Evolutionary conservation across 2,113 vertebrate genomes (phyloP).

Genomic region (Peucedramus taeniatus): DNA sequence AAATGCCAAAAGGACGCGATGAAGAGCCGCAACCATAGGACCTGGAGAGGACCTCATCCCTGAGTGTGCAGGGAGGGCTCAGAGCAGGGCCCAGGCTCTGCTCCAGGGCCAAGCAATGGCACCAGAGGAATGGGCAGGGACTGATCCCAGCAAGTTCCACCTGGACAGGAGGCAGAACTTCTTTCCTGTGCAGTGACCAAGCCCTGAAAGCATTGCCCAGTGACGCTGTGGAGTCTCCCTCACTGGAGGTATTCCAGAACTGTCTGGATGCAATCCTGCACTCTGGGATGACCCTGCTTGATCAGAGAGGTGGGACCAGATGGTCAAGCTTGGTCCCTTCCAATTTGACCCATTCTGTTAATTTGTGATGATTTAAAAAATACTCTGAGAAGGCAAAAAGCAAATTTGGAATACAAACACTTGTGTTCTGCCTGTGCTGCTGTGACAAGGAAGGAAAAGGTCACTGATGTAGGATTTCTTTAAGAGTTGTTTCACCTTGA

Average conservation of each 20-base stretch:
- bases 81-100: neutral
- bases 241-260: neutral
- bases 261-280: neutral
- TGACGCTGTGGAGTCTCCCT: neutral
- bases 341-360: neutral
- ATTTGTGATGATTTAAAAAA: neutral
- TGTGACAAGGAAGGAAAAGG: neutral
- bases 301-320: neutral
- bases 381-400: neutral
- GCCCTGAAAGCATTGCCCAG: neutral
- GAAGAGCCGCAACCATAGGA: rapidly evolving
- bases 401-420: neutral
- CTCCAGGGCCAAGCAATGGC: neutral
- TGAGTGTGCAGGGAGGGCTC: neutral
- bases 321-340: neutral
- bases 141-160: neutral
- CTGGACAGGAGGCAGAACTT: neutral
- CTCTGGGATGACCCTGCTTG: neutral
- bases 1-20: neutral
- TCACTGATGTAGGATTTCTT: neutral
- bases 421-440: neutral
- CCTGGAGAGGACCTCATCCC: no score
- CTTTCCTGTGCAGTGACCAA: rapidly evolving
- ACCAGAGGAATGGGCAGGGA: rapidly evolving
- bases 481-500: neutral